Percentiles rank a stretch among this genome's conserved stretches.
These are phyloP conservation scores for Gallinago paraguaiae DNA, from an alignment of 2,113 vertebrate genomes.

Conservation along the genomic window DNA sequence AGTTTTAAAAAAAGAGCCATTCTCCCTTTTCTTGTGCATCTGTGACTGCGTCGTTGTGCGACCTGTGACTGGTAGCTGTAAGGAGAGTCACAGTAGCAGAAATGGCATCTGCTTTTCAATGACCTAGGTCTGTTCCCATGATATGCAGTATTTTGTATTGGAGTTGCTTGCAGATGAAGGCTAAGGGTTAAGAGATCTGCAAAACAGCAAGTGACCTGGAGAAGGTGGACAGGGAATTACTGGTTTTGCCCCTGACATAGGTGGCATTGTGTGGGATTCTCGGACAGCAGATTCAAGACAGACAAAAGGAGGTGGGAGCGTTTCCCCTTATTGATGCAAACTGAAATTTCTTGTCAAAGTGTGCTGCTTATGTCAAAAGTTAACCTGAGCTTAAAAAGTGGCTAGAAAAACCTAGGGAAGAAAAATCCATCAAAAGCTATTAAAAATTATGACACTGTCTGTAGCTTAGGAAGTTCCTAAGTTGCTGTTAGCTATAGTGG, in stretches of 20 bases:
- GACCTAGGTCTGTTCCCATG: neutral
- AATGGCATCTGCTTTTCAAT: neutral
- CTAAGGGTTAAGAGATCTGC: neutral
- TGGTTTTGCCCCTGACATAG: neutral
- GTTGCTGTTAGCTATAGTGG: neutral
- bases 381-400: neutral
- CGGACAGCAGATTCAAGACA: neutral
- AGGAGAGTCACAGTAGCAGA: neutral
- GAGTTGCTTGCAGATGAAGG: neutral
- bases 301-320: neutral
- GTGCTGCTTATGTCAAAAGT: neutral
- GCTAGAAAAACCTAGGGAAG: neutral
- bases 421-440: neutral
- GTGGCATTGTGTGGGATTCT: neutral
- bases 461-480: neutral
- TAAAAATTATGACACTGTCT: neutral
- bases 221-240: neutral
- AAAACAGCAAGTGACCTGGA: neutral
- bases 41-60: neutral
- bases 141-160: neutral
- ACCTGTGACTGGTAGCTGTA: neutral
- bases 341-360: neutral
- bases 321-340: neutral
- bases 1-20: conserved; percentile 74
- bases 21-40: neutral